Percentiles rank a stretch among this genome's conserved stretches.
These are phyloP conservation scores for Halocynthia roretzi DNA, from an alignment of 23 tunicate species.

Conservation along the genomic window DNA sequence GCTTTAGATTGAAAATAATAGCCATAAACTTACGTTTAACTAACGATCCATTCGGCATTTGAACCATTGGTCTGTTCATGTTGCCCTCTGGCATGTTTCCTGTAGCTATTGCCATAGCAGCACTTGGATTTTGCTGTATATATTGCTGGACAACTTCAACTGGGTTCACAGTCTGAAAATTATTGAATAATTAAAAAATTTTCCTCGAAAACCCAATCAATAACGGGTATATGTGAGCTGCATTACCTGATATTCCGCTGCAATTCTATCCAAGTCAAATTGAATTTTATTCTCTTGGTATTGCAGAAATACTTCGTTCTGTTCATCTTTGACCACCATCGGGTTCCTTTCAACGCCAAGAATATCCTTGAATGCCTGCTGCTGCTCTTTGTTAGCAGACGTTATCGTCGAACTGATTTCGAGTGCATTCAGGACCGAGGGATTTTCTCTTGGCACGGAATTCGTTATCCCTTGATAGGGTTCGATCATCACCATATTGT, in stretches of 20 bases:
- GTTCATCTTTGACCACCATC: background rate
- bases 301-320: conserved; percentile 17
- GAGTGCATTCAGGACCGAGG: background rate
- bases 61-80: background rate
- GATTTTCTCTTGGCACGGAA: conserved; percentile 1
- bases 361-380: conserved; percentile 10
- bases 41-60: too few species aligned
- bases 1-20: too few species aligned
- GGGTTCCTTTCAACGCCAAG: background rate
- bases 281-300: conserved; percentile 63
- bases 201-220: too few species aligned
- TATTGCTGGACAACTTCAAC: conserved; percentile 45
- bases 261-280: conserved; percentile 72
- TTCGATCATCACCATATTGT: background rate
- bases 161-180: conserved; percentile 63
- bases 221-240: too few species aligned
- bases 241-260: conserved; percentile 65
- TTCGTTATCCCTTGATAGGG: background rate
- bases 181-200: background rate
- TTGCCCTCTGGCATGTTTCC: conserved; percentile 52
- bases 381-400: background rate
- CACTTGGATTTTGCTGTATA: conserved; percentile 50
- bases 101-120: conserved; percentile 80
- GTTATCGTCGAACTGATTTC: conserved; percentile 15
- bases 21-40: too few species aligned